Base-by-base conservation (phyloP, 1,140 invertebrate genomes). In the Cydia amplana region DNA sequence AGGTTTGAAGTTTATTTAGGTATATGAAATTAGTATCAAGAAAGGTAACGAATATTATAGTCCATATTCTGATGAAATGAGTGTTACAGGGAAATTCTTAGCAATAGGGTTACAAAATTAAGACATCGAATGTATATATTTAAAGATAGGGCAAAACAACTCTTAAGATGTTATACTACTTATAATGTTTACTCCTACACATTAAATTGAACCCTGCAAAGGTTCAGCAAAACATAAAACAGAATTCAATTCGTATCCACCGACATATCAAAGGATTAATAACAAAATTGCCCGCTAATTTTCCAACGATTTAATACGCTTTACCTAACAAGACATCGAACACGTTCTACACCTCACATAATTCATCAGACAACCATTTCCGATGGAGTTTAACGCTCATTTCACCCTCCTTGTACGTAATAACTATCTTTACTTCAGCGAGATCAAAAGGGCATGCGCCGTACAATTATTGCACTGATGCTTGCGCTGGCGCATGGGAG, bases 391-490 rank as follows among this genome's bases (percentile, higher is more conserved):
- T 89, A 89, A 84, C 85, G 86, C 83, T 87, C 83, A 89, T 89
- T 88, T 87, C 84, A 85, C 87, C 88, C 86, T 82, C 77, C 78
- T 86, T 84, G 82, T 85, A 81, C 79, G 82, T 89, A 90, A 91
- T 91, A 90, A 91, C 88, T 88, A 89, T 87, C 84, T 87, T 87
- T 87, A 90, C 84, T 85, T 82, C 82, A 83, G 77, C 60, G 75
- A 87, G 87, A 90, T 90, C 88, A 90, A 87, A 36, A 90, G 89
- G 88, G 85, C 89, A 88, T 77, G 81, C 78, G 84, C 87, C 82
- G 82, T 83, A 88, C 88, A 91, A 91, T 91, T 90, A 91, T 90
- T 85, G 80, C 82, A 79, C 77, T 80, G 55, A 60, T 60, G 51
- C 51, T 55, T 55, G 80, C 85, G 83, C 85, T 74, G 75, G 85